Conservation (phyloP, 2,797 vertebrate genomes). For the Pseudomugil tenellus region DNA sequence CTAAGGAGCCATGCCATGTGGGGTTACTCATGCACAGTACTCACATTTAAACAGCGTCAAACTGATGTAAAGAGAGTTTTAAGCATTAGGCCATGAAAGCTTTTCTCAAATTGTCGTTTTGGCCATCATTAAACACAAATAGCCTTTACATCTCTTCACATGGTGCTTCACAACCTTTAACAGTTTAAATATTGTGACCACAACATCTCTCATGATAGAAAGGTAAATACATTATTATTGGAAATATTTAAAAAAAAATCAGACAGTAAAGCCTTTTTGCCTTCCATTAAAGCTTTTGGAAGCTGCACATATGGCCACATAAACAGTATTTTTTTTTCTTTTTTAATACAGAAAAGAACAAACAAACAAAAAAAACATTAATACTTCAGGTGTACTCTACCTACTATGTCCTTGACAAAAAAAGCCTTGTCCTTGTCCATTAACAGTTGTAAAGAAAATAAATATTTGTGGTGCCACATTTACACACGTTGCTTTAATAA, state of each 20-base stretch:
- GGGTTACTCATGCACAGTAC: conserved; percentile 8
- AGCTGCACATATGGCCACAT: background rate
- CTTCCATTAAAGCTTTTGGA: too few relatives aligned
- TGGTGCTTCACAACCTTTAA: background rate
- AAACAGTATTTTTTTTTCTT: too few relatives aligned
- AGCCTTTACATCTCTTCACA: background rate
- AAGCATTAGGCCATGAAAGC: background rate
- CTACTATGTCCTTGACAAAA: background rate
- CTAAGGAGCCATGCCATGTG: conserved; percentile 5
- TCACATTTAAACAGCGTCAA: conserved; percentile 4
- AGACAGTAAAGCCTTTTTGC: background rate
- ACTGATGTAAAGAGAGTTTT: background rate
- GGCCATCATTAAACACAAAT: conserved; percentile 6
- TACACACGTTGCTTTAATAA: background rate
- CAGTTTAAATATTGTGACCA: background rate
- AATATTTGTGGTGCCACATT: background rate
- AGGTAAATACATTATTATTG: background rate
- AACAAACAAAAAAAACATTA: background rate
- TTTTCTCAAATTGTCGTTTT: conserved; percentile 9
- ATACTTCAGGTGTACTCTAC: background rate
- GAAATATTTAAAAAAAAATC: background rate
- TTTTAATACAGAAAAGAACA: background rate
- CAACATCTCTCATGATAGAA: background rate
- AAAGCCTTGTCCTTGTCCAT: background rate
- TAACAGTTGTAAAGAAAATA: background rate